phyloP scores from a whole-genome alignment of 2,888 invertebrate genomes.

The Tetanocera ferruginea region DNA sequence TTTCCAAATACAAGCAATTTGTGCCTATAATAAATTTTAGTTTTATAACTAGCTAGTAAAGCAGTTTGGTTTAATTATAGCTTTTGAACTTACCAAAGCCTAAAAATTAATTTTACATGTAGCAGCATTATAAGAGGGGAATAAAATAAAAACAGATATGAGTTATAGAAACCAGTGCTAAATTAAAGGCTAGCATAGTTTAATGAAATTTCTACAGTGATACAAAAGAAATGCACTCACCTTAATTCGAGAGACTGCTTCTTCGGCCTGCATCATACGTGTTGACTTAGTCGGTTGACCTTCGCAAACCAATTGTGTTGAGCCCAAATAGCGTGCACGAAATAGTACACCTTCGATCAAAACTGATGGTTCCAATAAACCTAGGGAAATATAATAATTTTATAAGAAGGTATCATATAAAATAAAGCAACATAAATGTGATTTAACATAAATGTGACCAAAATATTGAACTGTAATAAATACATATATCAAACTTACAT shows the following conservation, averaged over 20 bases:
- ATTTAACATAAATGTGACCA: neutral
- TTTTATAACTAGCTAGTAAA: neutral
- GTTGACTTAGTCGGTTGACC: slow-evolving; percentile 99
- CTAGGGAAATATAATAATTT: slow-evolving; percentile 45
- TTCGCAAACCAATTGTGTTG: slow-evolving; percentile 98
- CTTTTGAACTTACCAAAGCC: slow-evolving; percentile 52
- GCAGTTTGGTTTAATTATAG: neutral
- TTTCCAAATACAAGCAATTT: neutral
- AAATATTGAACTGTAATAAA: neutral
- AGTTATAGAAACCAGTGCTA: neutral
- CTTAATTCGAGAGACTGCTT: slow-evolving; percentile 99
- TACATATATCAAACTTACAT: slow-evolving; percentile 17
- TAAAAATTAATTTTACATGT: slow-evolving; percentile 45
- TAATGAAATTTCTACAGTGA: slow-evolving; percentile 21
- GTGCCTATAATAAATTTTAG: too few relatives aligned
- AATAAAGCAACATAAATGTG: neutral
- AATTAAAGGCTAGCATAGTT: slow-evolving; percentile 42
- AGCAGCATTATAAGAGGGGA: slow-evolving; percentile 39
- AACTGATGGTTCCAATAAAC: slow-evolving; percentile 81
- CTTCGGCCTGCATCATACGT: slow-evolving; percentile 99
- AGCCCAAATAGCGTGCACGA: slow-evolving; percentile 96
- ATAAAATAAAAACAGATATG: slow-evolving; percentile 1
- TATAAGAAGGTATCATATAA: neutral
- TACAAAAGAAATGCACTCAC: slow-evolving; percentile 72
- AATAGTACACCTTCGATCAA: slow-evolving; percentile 99